These are phyloP conservation scores for Drosophila asahinai DNA, from an alignment of 1,140 invertebrate genomes.

Conservation along the genomic window DNA sequence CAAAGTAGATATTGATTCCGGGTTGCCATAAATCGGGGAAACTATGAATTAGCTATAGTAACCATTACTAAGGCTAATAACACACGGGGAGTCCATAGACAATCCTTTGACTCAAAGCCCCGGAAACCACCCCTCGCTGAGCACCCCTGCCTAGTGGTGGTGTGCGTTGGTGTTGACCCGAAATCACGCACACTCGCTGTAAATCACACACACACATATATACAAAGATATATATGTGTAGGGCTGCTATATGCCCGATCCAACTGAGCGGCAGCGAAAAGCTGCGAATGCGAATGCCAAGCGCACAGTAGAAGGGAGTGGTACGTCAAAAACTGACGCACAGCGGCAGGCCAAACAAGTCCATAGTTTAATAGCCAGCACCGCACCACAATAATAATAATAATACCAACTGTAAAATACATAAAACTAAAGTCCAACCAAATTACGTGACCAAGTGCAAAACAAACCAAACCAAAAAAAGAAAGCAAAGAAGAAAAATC, in stretches of 20 bases:
- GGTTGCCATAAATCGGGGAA: constrained; percentile 11
- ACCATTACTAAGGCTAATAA: not conserved
- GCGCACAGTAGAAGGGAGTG: constrained; percentile 84
- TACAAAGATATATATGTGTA: not conserved
- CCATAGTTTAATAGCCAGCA: constrained; percentile 63
- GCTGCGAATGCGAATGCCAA: constrained; percentile 74
- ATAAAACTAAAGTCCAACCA: constrained; percentile 49
- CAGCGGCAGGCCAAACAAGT: constrained; percentile 78
- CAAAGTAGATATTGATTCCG: constrained; percentile 18
- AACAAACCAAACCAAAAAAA: not conserved
- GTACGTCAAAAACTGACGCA: constrained; percentile 86
- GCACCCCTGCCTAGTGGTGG: constrained; percentile 28
- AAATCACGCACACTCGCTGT: constrained; percentile 82
- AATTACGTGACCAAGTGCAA: constrained; percentile 47
- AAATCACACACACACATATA: constrained; percentile 73
- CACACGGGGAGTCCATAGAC: not conserved
- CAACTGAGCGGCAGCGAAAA: constrained; percentile 70
- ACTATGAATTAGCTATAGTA: not conserved
- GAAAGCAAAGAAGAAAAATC: constrained; percentile 4
- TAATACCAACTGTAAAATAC: constrained; percentile 56
- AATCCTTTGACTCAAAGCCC: constrained; percentile 12
- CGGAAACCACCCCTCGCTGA: constrained; percentile 31
- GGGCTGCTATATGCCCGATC: constrained; percentile 53
- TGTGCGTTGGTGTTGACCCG: constrained; percentile 71
- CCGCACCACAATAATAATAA: constrained; percentile 42